Evolutionary conservation across 2,888 invertebrate genomes (phyloP).

Genomic region (Scaptomyza parva): DNA sequence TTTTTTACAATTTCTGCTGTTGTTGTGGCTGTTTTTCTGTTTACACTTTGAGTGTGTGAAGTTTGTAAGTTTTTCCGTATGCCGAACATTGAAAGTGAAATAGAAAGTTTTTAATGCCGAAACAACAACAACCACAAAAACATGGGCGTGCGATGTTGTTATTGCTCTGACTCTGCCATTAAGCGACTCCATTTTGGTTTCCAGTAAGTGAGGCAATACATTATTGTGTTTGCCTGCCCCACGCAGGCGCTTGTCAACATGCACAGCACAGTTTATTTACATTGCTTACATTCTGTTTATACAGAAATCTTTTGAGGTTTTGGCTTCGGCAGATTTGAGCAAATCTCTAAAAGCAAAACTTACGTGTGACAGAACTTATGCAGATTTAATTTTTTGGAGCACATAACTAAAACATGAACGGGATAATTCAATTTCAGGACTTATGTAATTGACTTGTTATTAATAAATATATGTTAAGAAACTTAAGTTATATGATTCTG

Average conservation of each 20-base stretch:
- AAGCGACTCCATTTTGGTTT: conserved; percentile 74
- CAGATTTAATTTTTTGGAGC: too few species aligned
- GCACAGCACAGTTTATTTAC: conserved; percentile 33
- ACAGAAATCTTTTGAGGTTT: too few species aligned
- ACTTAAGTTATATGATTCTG: too few species aligned
- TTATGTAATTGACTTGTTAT: too few species aligned
- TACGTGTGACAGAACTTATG: too few species aligned
- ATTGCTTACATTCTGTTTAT: conserved; percentile 27
- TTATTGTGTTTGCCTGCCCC: conserved; percentile 47
- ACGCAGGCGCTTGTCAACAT: conserved; percentile 60
- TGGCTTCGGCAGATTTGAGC: too few species aligned
- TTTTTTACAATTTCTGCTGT: conserved; percentile 8
- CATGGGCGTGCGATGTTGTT: conserved; percentile 42
- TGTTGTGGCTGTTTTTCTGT: conserved; percentile 33
- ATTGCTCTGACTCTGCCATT: conserved; percentile 54
- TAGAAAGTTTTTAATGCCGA: conserved; percentile 69
- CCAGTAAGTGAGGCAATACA: conserved; percentile 55
- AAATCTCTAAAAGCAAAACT: too few species aligned
- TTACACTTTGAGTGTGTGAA: conserved; percentile 51
- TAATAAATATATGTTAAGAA: too few species aligned
- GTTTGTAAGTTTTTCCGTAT: conserved; percentile 46
- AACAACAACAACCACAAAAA: conserved; percentile 14
- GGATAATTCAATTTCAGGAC: too few species aligned
- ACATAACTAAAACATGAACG: too few species aligned
- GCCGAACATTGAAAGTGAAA: conserved; percentile 75